A percentile compares a stretch with the other conserved stretches of the same genome.
These are phyloP conservation scores for Eupsittula cactorum DNA, from an alignment of 2,113 vertebrate species.

Conservation along the genomic window DNA sequence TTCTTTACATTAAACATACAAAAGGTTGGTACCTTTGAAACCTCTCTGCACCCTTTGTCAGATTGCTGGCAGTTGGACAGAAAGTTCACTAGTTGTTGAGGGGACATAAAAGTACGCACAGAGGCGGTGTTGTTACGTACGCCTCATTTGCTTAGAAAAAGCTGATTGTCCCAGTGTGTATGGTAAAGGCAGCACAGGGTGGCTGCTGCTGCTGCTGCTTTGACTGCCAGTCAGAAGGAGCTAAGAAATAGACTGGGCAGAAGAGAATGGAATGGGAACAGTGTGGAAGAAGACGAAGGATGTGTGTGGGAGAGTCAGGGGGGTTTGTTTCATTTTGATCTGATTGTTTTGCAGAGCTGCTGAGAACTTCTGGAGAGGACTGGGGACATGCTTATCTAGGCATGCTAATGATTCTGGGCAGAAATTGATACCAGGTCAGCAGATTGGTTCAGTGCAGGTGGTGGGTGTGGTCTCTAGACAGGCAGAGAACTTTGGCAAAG, in stretches of 20 bases:
- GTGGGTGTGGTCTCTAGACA: background rate
- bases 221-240: background rate
- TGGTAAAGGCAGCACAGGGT: background rate
- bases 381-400: background rate
- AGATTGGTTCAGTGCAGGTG: background rate
- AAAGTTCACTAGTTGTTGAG: background rate
- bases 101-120: background rate
- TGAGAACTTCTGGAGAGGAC: background rate
- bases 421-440: background rate
- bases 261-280: background rate
- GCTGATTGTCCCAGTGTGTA: background rate
- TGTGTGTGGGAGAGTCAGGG: background rate
- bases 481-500: background rate
- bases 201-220: background rate
- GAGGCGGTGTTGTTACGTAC: background rate
- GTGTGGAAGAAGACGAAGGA: background rate
- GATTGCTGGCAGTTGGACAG: background rate
- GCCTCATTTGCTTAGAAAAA: slow-evolving; percentile 40
- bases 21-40: background rate
- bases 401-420: background rate
- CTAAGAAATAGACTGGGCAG: background rate
- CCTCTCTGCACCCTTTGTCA: background rate
- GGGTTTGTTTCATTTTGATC: background rate
- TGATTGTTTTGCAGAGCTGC: background rate
- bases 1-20: background rate